These are phyloP conservation scores for Stictocephala bisonia DNA, from an alignment of 2,888 invertebrate species.

Conservation along the genomic window DNA sequence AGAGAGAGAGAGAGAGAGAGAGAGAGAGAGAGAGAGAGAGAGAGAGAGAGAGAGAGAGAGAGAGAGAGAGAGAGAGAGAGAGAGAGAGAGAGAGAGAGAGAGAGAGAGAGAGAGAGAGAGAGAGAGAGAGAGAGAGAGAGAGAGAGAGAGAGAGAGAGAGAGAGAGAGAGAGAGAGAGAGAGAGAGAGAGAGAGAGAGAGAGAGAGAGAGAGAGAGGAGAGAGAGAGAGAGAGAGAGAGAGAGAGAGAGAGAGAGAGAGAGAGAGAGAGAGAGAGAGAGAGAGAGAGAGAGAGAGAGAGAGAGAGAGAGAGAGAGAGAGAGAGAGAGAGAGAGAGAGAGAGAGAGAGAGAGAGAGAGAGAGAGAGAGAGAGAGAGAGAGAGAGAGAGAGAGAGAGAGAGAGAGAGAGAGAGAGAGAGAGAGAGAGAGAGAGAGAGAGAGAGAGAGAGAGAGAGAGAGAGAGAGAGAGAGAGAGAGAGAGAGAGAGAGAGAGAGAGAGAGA, in stretches of 20 bases:
- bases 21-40: conserved; percentile 13
- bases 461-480: not conserved
- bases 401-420: conserved; percentile 7
- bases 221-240: conserved; percentile 30
- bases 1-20: conserved; percentile 42
- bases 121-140: conserved; percentile 36
- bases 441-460: not conserved
- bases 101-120: conserved; percentile 36
- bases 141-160: conserved; percentile 38
- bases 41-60: conserved; percentile 36
- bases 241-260: conserved; percentile 37
- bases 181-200: conserved; percentile 24
- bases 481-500: not conserved
- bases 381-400: conserved; percentile 6
- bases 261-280: conserved; percentile 35
- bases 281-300: conserved; percentile 31
- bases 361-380: conserved; percentile 53
- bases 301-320: conserved; percentile 5
- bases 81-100: conserved; percentile 32
- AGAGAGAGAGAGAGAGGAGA: conserved; percentile 2
- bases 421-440: not conserved
- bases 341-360: conserved; percentile 39
- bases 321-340: conserved; percentile 19
- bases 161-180: conserved; percentile 16
- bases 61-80: conserved; percentile 47